Base-by-base conservation (phyloP, 2,113 vertebrate genomes). In the Chaetodon trifascialis region DNA sequence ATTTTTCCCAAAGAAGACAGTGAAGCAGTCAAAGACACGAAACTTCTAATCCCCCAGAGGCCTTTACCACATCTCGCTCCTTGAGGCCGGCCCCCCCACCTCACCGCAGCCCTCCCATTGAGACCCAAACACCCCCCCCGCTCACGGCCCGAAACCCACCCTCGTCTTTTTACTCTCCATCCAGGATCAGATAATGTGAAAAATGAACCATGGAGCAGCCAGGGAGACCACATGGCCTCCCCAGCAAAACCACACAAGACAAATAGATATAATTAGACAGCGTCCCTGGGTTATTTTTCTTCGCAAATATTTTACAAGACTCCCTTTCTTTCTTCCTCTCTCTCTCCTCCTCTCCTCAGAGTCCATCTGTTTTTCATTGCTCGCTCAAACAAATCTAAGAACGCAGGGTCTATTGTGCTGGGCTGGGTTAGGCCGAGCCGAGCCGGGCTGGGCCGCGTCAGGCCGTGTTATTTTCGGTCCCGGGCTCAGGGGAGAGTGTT, bases 361-460 rank as follows among this genome's bases (percentile, higher is more conserved):
- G 84, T 89, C 95, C 93, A 97, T 96, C 95, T 96, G 95, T 92
- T 97, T 95, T 93, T 92, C 94, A 96, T 97, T 86, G 94, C 86
- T 89, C 86, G 60, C 90, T 93, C 89, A 95, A 95, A 95, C 89
- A 94, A 94, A 95, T 93, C 90, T 90, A 84, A 79, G 84, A 79
- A 87, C 52, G 81, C 86, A 62, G 83, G 83, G 66, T 87, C 90
- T 78, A 85, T 91, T 93, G 92, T 92, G 81, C 74, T 83, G 90
- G 82, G 74, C 82, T 80, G 84, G 84, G 88, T 90, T 80, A 86
- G 89, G 86, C 75, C 40, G 59, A 73, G 88, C 86, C 71, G 46
- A 69, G 84, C 67, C 76, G 74, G 88, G 81, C 87, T 79, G 72
- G 82, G 86, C 83, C 23, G 67, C 88, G 86, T 89, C 89, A 85